phyloP scores from a whole-genome alignment of 2,888 invertebrate genomes.

The Epirrita christyi region DNA sequence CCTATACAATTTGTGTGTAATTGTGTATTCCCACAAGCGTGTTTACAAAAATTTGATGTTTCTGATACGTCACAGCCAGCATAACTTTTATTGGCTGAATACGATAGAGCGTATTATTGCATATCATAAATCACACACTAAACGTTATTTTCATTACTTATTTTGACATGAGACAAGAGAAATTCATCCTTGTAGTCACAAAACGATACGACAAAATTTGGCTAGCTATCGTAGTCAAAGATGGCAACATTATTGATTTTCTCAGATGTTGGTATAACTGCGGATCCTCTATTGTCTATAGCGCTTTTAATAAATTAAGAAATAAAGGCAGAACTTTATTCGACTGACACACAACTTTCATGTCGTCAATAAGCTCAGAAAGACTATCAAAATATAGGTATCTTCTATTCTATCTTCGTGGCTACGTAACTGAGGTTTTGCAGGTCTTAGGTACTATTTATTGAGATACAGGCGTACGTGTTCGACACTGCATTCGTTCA shows the following conservation, averaged over 20 bases:
- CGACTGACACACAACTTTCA: too few species aligned
- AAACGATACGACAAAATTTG: conserved; percentile 64
- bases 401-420: too few species aligned
- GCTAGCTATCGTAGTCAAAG: conserved; percentile 54
- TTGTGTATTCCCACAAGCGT: conserved; percentile 83
- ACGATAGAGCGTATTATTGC: conserved; percentile 66
- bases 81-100: conserved; percentile 37
- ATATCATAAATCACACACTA: conserved; percentile 39
- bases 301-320: not conserved
- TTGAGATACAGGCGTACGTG: too few species aligned
- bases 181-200: conserved; percentile 62
- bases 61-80: conserved; percentile 60
- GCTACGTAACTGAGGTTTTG: too few species aligned
- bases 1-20: conserved; percentile 78
- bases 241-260: conserved; percentile 80
- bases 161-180: conserved; percentile 52
- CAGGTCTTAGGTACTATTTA: too few species aligned
- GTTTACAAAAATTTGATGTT: conserved; percentile 84
- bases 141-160: conserved; percentile 40
- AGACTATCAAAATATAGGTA: too few species aligned
- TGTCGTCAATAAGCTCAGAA: too few species aligned
- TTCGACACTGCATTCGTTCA: too few species aligned
- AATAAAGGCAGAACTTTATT: conserved; percentile 2
- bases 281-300: conserved; percentile 48
- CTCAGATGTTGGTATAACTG: conserved; percentile 55